Conservation (phyloP, 2,113 vertebrate species). For the Psephotus haematonotus region DNA sequence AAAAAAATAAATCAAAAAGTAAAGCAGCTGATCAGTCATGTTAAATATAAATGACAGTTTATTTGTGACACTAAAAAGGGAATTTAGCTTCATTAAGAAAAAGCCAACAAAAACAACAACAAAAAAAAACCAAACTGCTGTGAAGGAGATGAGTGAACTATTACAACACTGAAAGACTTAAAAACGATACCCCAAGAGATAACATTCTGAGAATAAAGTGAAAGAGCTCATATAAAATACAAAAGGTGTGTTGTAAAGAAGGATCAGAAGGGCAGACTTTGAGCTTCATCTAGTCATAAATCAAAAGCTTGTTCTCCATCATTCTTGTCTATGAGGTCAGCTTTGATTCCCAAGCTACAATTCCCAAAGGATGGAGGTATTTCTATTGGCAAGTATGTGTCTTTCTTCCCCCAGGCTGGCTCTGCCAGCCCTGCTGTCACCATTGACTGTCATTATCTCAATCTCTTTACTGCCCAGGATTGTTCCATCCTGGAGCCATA, state of each 20-base stretch:
- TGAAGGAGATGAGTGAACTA: conserved; percentile 50
- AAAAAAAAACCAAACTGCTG: background rate
- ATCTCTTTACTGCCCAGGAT: conserved; percentile 68
- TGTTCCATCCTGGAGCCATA: conserved; percentile 58
- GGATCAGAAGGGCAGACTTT: conserved; percentile 70
- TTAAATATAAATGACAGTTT: background rate
- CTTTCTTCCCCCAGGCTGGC: conserved; percentile 54
- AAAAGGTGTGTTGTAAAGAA: conserved; percentile 73
- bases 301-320: conserved; percentile 69
- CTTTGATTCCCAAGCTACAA: conserved; percentile 68
- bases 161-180: conserved; percentile 35
- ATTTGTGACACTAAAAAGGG: background rate
- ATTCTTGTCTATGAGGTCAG: conserved; percentile 59
- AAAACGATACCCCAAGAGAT: conserved; percentile 59
- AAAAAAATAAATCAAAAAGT: background rate
- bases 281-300: conserved; percentile 68
- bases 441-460: conserved; percentile 68
- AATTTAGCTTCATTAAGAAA: background rate
- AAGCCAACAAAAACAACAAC: background rate
- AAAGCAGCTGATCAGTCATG: background rate
- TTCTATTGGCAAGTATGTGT: conserved; percentile 65
- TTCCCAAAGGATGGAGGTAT: conserved; percentile 57
- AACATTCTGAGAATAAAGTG: conserved; percentile 59
- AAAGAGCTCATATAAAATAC: conserved; percentile 66
- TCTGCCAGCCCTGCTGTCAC: conserved; percentile 70